phyloP scores from a whole-genome alignment of 2,888 invertebrate species.

The Rotaria magnacalcarata region DNA sequence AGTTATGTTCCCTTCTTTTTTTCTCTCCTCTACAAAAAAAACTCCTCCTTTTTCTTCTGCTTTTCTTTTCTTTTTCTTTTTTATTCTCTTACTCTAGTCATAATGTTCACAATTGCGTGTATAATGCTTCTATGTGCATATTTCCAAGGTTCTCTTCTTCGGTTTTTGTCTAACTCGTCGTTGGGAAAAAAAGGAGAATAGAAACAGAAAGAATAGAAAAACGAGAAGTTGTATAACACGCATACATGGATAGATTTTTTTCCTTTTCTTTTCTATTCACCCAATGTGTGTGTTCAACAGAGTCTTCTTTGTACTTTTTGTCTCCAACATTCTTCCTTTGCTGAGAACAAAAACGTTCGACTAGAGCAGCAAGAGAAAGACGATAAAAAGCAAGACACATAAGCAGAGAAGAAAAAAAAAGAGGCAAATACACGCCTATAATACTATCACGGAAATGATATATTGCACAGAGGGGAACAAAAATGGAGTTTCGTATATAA shows the following conservation, averaged over 20 bases:
- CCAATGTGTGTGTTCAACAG: constrained; percentile 1
- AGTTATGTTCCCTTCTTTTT: background rate
- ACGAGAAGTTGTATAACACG: background rate
- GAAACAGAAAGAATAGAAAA: background rate
- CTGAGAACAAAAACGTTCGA: constrained; percentile 10
- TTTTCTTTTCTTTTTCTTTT: background rate
- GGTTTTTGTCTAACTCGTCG: background rate
- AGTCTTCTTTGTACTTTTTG: constrained; percentile 31
- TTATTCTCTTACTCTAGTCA: background rate
- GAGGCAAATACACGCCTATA: background rate
- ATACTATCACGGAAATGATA: background rate
- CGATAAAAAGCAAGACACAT: background rate
- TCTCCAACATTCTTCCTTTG: background rate
- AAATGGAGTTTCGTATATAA: background rate
- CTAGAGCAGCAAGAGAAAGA: background rate
- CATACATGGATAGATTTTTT: constrained; percentile 18
- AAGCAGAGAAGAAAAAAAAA: background rate
- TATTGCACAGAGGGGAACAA: background rate
- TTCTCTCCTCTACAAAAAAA: background rate
- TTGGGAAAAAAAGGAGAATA: background rate
- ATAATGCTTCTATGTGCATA: constrained; percentile 36
- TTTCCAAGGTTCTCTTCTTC: constrained; percentile 24
- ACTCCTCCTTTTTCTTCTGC: background rate
- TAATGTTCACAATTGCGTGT: constrained; percentile 36
- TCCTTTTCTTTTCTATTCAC: background rate